A percentile compares a stretch with the other conserved stretches of the same genome.
phyloP scores from a whole-genome alignment of 2,113 vertebrate genomes.

The Cyprinus carpio region DNA sequence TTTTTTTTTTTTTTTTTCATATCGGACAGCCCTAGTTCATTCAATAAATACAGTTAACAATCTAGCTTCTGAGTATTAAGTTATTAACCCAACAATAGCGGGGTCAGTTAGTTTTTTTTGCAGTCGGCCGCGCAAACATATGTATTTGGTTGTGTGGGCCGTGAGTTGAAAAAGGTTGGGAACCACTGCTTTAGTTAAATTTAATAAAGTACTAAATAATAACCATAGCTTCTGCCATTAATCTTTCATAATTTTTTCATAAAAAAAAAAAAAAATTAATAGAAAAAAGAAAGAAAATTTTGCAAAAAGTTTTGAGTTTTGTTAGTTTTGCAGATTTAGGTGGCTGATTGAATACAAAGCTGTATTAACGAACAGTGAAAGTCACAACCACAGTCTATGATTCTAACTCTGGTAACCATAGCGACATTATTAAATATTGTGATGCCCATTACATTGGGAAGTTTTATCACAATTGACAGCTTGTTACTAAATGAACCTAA shows the following conservation, averaged over 20 bases:
- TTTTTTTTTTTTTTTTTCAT: too few species aligned
- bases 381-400: neutral
- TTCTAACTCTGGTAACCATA: neutral
- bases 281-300: too few species aligned
- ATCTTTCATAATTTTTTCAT: neutral
- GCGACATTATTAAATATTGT: neutral
- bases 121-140: too few species aligned
- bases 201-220: neutral
- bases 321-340: neutral
- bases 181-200: too few species aligned
- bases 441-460: neutral
- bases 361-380: neutral
- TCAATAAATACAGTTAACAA: too few species aligned
- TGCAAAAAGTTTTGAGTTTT: too few species aligned
- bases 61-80: too few species aligned
- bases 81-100: too few species aligned
- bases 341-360: neutral
- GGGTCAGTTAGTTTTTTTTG: too few species aligned
- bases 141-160: too few species aligned
- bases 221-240: neutral
- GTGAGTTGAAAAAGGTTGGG: too few species aligned
- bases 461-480: neutral
- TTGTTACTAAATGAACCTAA: neutral
- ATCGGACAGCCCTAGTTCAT: too few species aligned
- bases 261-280: neutral